phyloP scores from a whole-genome alignment of 2,113 vertebrate species.

The Antidorcas marsupialis region DNA sequence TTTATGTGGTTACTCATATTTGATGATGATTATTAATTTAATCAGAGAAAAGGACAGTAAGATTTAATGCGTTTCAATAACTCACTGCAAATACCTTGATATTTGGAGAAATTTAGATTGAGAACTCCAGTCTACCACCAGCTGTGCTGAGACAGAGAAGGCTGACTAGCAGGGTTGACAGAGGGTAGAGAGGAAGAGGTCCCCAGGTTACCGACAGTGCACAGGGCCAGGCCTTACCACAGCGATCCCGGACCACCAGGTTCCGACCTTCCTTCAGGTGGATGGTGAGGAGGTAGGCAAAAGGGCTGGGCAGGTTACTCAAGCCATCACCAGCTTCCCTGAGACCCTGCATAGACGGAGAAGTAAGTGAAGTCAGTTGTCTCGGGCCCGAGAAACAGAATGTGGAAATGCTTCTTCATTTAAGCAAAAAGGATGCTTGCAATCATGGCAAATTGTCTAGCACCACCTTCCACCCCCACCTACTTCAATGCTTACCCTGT shows the following conservation, averaged over 20 bases:
- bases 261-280: constrained; percentile 91
- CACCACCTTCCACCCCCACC: too few relatives aligned
- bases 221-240: constrained; percentile 81
- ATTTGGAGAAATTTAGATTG: not conserved
- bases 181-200: not conserved
- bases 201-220: fast-evolving
- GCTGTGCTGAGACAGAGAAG: fast-evolving
- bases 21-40: not conserved
- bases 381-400: not conserved
- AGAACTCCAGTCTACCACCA: not conserved
- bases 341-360: constrained; percentile 55
- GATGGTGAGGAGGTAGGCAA: constrained; percentile 91
- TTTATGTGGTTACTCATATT: not conserved
- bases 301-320: constrained; percentile 74
- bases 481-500: fast-evolving
- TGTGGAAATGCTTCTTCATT: not conserved
- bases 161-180: fast-evolving
- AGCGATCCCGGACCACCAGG: constrained; percentile 91
- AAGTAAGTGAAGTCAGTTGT: not conserved
- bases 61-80: not conserved
- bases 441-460: not conserved
- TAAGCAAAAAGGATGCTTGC: not conserved
- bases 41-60: not conserved
- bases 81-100: not conserved
- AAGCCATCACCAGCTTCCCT: constrained; percentile 72